Conservation (phyloP, 1,140 invertebrate species). For the Lepidurus arcticus region DNA sequence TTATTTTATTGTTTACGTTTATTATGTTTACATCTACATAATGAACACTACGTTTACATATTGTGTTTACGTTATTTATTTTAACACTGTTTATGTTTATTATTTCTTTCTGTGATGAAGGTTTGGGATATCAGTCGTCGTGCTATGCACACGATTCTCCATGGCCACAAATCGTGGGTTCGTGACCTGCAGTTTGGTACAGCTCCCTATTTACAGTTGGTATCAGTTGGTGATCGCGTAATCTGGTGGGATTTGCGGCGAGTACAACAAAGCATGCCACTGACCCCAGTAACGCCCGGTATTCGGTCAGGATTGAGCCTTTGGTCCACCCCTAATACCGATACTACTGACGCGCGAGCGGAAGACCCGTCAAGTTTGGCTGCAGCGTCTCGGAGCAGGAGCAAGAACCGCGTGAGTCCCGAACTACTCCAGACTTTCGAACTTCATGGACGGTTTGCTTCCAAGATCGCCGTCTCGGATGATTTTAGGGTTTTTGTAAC, state of each 20-base stretch:
- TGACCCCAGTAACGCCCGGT: constrained; percentile 27
- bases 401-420: background rate
- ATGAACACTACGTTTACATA: background rate
- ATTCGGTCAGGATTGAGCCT: background rate
- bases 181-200: constrained; percentile 30
- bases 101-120: background rate
- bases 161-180: constrained; percentile 30
- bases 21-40: background rate
- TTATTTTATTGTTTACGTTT: background rate
- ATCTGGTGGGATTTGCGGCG: constrained; percentile 31
- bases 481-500: constrained; percentile 29
- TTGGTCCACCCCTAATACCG: constrained; percentile 6
- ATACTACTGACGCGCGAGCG: background rate
- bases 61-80: background rate
- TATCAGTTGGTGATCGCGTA: constrained; percentile 31
- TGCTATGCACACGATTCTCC: background rate
- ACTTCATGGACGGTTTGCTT: constrained; percentile 29
- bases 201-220: constrained; percentile 30
- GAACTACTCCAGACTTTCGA: constrained; percentile 29
- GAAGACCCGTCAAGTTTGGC: background rate
- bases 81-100: background rate
- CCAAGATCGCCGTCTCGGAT: constrained; percentile 29
- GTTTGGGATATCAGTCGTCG: constrained; percentile 24
- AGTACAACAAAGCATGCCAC: constrained; percentile 6
- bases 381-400: background rate